Evolutionary conservation across 2,113 vertebrate species (phyloP), one percentile per base, ranked within the genome.

Genomic region (Calidris pygmaea): DNA sequence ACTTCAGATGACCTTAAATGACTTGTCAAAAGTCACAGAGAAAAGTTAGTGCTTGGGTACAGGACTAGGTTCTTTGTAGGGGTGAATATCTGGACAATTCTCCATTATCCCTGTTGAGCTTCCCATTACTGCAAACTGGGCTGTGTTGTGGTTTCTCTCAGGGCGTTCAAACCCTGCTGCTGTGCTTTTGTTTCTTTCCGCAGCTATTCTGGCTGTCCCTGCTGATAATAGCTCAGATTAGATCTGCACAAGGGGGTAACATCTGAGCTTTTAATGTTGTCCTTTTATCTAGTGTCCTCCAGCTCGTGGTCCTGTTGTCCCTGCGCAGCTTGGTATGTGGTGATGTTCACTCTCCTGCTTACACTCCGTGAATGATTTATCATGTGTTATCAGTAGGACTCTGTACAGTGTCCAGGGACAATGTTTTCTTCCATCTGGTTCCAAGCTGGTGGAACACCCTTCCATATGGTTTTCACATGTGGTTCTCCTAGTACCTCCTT

Each of bases 391-490:
- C 96, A 96, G 95, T 79, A 94, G 96, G 91, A 96, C 95, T 96
- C 96, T 97, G 96, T 95, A 96, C 95, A 95, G 85, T 93, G 94
- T 96, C 96, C 96, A 95, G 96, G 96, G 96, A 96, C 96, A 83
- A 35, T 92, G 85, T 95, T 96, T 96, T 85, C 87, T 87, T 92
- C 96, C 96, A 97, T 96, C 96, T 97, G 96, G 62, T 91, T 96
- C 95, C 95, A 97, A 95, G 96, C 93, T 97, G 95, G 93, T 96
- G 84, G 95, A 95, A 83, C 94, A 95, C 78, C 30, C 94, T 96
- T 95, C 95, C 95, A 95, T 96, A 89, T 95, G 96, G 66, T 85
- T 95, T 91, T 97, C 95, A 94, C 71, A 85, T 97, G 94, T 94
- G 59, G 45, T 89, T 95, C 91, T 92, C 63, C 92, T 73, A 52